phyloP scores from a whole-genome alignment of 1,140 invertebrate species.

The Heliconius eleuchia region DNA sequence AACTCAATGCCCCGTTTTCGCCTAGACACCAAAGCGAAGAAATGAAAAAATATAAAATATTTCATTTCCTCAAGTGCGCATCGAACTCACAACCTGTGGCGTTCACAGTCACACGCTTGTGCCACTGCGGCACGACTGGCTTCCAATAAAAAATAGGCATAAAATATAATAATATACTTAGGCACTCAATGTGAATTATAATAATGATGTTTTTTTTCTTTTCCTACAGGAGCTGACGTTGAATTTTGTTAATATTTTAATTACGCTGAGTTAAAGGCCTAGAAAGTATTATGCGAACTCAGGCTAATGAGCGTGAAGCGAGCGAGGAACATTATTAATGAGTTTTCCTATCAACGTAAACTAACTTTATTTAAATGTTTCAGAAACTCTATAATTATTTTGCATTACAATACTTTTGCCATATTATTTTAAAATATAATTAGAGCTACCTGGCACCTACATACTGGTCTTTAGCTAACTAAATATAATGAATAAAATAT shows the following conservation, averaged over 20 bases:
- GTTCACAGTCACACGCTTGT: too few species aligned
- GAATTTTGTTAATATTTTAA: constrained; percentile 28
- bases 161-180: neutral
- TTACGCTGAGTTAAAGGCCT: constrained; percentile 31
- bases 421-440: too few species aligned
- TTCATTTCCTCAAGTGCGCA: too few species aligned
- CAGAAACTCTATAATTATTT: constrained; percentile 1
- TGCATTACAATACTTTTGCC: neutral
- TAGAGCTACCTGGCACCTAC: too few species aligned
- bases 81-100: too few species aligned
- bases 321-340: constrained; percentile 34
- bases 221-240: neutral
- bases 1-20: too few species aligned
- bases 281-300: constrained; percentile 37
- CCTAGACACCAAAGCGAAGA: too few species aligned
- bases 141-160: too few species aligned
- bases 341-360: constrained; percentile 16
- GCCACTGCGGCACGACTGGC: too few species aligned
- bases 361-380: constrained; percentile 21
- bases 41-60: too few species aligned
- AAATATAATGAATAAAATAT: too few species aligned
- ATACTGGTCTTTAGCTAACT: too few species aligned
- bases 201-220: neutral
- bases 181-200: neutral
- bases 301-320: constrained; percentile 34